Base-by-base conservation (phyloP, 2,888 invertebrate genomes). In the Bimastos eiseni region DNA sequence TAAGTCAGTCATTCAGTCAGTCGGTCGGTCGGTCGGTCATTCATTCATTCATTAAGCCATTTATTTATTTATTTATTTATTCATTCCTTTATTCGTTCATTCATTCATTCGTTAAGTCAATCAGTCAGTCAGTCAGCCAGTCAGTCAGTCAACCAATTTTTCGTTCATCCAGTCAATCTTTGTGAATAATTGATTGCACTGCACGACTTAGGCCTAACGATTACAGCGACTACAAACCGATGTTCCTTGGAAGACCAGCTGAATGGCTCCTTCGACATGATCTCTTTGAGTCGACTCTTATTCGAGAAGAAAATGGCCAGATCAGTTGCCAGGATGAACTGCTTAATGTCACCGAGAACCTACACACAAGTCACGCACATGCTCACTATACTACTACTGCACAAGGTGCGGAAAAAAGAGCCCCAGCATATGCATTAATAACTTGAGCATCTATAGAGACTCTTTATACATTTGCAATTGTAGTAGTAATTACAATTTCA, bases 311-410 rank as follows among this genome's bases (percentile, higher is more conserved):
- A 98, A 1, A 97, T 95, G 0, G 97, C 97, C 93, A 98, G 95
- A 94, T 98, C 98, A 0, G 98, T 98, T 0, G 98, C 97, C 90
- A 98, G 95, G 93, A 98, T 98, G 94, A 97, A 97, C 93, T 97
- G 97, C 93, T 97, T 97, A 90, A 98, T 96, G 91, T 97, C 96
- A 83, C 97, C 96, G 90, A 98, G 94, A 2, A 97, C 97, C 95
- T 97, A 96, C 49, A 92, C 91, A 33, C 30, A 90, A 91, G 41
- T 19, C 55, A 30, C 4, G 30, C 55, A 55, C 55, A 24, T 4
- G 4, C 4, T 30, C 55, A 11, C n/a, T 70, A n/a, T 13, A 70
- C n/a, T 49, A 49, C 21, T 49, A 49, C 21, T 24, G 6, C 49
- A 49, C 3, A 6, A 6, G 4, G 49, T 49, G 1, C 49, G 24